Evolutionary conservation across 2,113 vertebrate species (phyloP).

Genomic region (Ranitomeya variabilis): DNA sequence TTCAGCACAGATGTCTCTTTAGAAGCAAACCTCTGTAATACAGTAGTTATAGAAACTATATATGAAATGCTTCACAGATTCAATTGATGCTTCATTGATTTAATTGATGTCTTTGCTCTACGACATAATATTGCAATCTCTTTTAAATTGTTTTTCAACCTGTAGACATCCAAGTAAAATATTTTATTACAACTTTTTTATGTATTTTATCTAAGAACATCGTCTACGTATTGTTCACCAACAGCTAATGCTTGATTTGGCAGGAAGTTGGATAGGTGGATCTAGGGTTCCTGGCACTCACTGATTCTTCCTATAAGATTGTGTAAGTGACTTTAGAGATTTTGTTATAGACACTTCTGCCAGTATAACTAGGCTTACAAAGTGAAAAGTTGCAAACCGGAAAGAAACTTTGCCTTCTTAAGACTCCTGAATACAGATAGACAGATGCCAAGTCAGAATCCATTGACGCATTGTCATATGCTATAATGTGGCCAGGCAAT

Average conservation of each 20-base stretch:
- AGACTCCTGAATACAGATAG: background rate
- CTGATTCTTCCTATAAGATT: conserved; percentile 14
- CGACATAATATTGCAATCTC: too few relatives aligned
- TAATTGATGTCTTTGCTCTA: too few relatives aligned
- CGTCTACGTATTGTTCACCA: background rate
- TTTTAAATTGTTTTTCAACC: too few relatives aligned
- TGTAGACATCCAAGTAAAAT: too few relatives aligned
- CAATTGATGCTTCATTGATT: too few relatives aligned
- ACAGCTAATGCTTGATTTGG: conserved; percentile 34
- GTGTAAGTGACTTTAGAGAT: background rate
- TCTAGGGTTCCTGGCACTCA: background rate
- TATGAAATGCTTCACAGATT: too few relatives aligned
- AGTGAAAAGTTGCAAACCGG: background rate
- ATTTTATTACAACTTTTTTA: too few relatives aligned
- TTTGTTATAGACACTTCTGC: background rate
- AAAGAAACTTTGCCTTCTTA: background rate
- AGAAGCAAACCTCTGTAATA: too few relatives aligned
- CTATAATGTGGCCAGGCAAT: background rate
- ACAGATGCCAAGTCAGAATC: background rate
- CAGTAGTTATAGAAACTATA: too few relatives aligned
- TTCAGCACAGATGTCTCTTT: too few relatives aligned
- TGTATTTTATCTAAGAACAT: background rate
- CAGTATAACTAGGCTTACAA: background rate
- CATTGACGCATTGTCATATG: background rate
- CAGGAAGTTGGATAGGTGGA: background rate